Conservation (phyloP, 2,113 vertebrate genomes). For the Petromus typicus region DNA sequence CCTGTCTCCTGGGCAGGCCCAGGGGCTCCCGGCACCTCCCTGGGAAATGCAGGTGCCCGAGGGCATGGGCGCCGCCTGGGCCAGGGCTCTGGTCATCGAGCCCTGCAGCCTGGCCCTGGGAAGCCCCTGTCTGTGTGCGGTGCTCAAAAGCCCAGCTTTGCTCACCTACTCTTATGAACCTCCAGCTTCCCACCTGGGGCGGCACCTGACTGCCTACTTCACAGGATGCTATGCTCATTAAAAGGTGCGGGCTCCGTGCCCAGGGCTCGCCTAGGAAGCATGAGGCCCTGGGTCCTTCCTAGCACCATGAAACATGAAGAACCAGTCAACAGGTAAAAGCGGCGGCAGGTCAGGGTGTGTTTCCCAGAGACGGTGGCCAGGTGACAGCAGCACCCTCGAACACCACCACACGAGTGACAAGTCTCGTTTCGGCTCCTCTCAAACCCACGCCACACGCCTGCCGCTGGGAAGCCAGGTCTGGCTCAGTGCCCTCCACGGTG, state of each 20-base stretch:
- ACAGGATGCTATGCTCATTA: background rate
- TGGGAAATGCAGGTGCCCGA: background rate
- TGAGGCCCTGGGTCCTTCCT: background rate
- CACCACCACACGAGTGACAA: no score
- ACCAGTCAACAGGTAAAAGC: background rate
- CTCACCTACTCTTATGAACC: background rate
- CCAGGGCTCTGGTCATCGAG: background rate
- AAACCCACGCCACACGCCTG: background rate
- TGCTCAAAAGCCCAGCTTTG: background rate
- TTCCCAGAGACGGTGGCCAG: background rate
- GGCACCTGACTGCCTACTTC: background rate
- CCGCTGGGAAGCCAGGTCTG: background rate
- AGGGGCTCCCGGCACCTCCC: background rate
- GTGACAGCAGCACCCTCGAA: background rate
- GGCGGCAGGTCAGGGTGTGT: background rate
- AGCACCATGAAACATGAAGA: background rate
- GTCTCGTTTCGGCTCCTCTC: no score
- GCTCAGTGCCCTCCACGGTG: background rate
- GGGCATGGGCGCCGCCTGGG: background rate
- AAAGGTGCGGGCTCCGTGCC: background rate
- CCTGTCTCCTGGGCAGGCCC: background rate
- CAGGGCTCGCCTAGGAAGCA: no score
- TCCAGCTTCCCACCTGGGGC: background rate
- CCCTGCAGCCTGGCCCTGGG: background rate
- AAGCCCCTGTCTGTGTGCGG: background rate